Evolutionary conservation across 2,888 invertebrate genomes (phyloP).

Genomic region (Drosophila nr. perissopoda): DNA sequence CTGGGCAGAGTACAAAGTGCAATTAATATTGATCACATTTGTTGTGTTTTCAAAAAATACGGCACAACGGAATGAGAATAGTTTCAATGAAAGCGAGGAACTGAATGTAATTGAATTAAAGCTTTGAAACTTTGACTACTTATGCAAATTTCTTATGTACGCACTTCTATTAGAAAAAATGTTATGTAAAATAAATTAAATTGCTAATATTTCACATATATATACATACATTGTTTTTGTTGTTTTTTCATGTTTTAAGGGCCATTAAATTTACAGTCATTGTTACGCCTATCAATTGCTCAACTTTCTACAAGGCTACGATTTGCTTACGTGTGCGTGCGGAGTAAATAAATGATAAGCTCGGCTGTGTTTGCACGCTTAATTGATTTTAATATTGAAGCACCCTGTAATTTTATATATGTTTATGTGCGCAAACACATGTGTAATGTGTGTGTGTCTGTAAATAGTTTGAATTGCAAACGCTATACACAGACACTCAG

Average conservation of each 20-base stretch:
- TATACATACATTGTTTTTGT: not conserved
- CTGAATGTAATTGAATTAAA: not conserved
- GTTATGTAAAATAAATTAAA: not conserved
- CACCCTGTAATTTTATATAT: constrained; percentile 44
- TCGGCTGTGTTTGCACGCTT: constrained; percentile 39
- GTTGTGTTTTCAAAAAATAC: constrained; percentile 1
- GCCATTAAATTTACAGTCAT: not conserved
- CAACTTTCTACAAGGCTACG: not conserved
- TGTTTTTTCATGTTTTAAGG: not conserved
- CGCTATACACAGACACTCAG: constrained; percentile 13
- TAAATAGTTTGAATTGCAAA: constrained; percentile 50
- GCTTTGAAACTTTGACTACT: not conserved
- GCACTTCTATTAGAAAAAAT: not conserved
- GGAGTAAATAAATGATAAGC: constrained; percentile 47
- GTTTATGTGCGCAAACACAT: constrained; percentile 11
- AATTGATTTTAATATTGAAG: constrained; percentile 33
- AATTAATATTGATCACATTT: constrained; percentile 18
- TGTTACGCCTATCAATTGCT: not conserved
- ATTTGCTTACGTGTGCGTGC: constrained; percentile 27
- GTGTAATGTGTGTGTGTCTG: not conserved
- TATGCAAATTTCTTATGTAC: not conserved
- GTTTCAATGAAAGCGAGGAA: not conserved
- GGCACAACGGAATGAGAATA: not conserved
- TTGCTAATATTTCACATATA: not conserved
- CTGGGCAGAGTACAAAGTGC: constrained; percentile 62